Evolutionary conservation across 2,888 invertebrate species (phyloP), one percentile per base, ranked within the genome.

Genomic region (Ectemnius continuus): DNA sequence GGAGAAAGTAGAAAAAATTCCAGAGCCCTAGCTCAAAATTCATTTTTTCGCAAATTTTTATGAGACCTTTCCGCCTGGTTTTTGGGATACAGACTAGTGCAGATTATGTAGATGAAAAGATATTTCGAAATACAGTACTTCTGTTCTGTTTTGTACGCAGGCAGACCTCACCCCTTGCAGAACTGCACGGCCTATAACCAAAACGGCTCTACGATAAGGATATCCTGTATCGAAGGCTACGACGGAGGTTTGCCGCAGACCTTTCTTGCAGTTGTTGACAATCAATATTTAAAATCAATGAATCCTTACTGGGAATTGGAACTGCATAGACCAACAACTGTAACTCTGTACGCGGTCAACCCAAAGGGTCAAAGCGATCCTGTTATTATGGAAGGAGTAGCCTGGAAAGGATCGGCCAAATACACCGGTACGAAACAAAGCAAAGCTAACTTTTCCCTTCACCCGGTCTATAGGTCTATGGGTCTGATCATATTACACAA

Each of bases 151-250:
- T 80, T 84, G 73, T 79, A 88, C 90, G 58, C 92, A 97, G 97
- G 97, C 88, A 96, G 96, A 70, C 97, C 98, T 14, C 96, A 96
- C 89, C 96, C 96, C 69, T 93, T 97, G 68, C 95, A 96, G 87
- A 97, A 97, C 92, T 98, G 98, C 91, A 94, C 96, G 26, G 94
- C 97, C 61, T 94, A 95, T 77, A 97, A 97, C 91, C 96, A 97
- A 89, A 97, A 96, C 79, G 94, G 95, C 81, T 96, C 97, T 88
- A 95, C 96, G 4, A 91, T 98, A 77, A 95, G 95, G 91, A 96
- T 97, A 81, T 96, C 97, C 83, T 98, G 98, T 91, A 94, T 95
- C 69, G 97, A 97, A 91, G 96, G 96, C 86, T 97, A 96, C 91
- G 97, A 97, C 87, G 97, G 97, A 52, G 97, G 97, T 3, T 92